phyloP scores from a whole-genome alignment of 2,888 invertebrate species.

The Argyra leucocephala region DNA sequence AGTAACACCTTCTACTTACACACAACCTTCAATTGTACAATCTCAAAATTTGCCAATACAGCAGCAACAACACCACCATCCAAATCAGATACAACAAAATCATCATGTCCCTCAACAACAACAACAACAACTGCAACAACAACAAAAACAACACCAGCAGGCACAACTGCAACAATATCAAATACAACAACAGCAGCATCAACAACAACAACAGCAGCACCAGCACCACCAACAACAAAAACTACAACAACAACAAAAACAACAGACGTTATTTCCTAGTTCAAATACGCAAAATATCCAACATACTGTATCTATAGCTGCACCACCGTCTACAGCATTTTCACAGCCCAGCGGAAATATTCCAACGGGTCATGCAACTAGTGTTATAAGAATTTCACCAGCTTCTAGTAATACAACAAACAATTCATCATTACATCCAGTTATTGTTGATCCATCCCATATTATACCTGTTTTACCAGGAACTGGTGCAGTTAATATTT shows the following conservation, averaged over 20 bases:
- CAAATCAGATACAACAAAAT: slow-evolving; percentile 23
- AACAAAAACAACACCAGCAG: too few species aligned
- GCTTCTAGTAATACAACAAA: slow-evolving; percentile 43
- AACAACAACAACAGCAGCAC: slow-evolving; percentile 18
- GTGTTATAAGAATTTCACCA: slow-evolving; percentile 77
- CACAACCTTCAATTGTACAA: slow-evolving; percentile 30
- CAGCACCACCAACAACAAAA: slow-evolving; percentile 14
- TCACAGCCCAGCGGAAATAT: slow-evolving; percentile 9
- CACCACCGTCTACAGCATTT: slow-evolving; percentile 12
- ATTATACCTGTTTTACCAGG: slow-evolving; percentile 63
- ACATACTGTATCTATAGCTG: background rate
- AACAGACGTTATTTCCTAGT: background rate
- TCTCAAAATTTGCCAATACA: slow-evolving; percentile 18
- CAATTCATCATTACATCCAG: slow-evolving; percentile 49
- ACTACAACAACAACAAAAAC: background rate
- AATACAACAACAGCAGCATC: slow-evolving; percentile 21
- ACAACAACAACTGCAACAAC: slow-evolving; percentile 19
- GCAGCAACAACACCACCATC: slow-evolving; percentile 19
- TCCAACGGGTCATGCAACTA: slow-evolving; percentile 54
- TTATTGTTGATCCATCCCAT: slow-evolving; percentile 74
- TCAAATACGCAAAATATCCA: background rate
- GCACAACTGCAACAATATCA: slow-evolving; percentile 25
- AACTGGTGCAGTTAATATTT: slow-evolving; percentile 19
- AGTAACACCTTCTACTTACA: slow-evolving; percentile 27
- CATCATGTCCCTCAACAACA: slow-evolving; percentile 16